Conservation (phyloP, 2,797 vertebrate genomes). For the Phrynocephalus guinanensis region DNA sequence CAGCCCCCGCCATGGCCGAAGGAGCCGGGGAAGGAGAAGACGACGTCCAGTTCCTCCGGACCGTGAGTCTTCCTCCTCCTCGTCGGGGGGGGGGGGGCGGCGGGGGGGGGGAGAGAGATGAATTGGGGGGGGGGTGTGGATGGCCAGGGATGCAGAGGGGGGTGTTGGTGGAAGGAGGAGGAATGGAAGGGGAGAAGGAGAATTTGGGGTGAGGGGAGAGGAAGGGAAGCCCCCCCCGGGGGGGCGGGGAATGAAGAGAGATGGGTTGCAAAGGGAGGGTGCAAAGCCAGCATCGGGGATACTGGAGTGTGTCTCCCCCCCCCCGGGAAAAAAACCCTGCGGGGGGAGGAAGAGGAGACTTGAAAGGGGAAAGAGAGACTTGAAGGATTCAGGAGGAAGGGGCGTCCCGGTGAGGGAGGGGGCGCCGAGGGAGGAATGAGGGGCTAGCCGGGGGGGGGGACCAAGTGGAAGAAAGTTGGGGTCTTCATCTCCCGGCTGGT, state of each 20-base stretch:
- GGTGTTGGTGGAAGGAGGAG: too few relatives aligned
- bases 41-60: conserved; percentile 93
- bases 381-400: too few relatives aligned
- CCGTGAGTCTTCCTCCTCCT: conserved; percentile 79
- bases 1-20: conserved; percentile 84
- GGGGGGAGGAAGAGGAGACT: conserved; percentile 36
- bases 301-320: too few relatives aligned
- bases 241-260: conserved; percentile 36
- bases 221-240: not conserved
- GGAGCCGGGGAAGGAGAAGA: conserved; percentile 89
- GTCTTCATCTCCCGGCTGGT: not conserved
- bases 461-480: not conserved
- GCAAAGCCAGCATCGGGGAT: not conserved
- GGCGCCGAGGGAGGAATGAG: conserved; percentile 88
- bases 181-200: conserved; percentile 23
- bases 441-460: conserved; percentile 80
- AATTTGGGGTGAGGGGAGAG: conserved; percentile 17
- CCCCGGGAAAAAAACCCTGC: too few relatives aligned
- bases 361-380: not conserved
- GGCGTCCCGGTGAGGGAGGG: not conserved
- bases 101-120: not conserved
- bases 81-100: not conserved
- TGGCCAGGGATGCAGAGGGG: rapidly evolving
- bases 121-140: rapidly evolving
- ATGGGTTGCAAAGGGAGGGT: too few relatives aligned